Evolutionary conservation across 2,888 invertebrate genomes (phyloP).

Genomic region (Panorpa germanica): DNA sequence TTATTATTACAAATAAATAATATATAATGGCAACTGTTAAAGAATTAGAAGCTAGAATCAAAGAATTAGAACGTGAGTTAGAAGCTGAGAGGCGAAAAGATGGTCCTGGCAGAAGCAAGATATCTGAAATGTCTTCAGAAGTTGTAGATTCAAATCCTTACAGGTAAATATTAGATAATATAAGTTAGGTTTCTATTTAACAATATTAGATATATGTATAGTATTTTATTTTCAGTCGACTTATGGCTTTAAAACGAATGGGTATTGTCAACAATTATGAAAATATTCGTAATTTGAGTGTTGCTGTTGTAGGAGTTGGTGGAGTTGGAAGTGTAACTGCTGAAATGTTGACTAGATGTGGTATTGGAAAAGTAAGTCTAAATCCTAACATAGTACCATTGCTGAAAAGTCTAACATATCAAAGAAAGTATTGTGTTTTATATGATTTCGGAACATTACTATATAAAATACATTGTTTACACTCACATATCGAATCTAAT

Average conservation of each 20-base stretch:
- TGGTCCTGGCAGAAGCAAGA: conserved; percentile 44
- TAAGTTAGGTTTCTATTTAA: conserved; percentile 5
- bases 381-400: not conserved
- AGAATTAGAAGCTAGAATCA: conserved; percentile 37
- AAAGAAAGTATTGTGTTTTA: conserved; percentile 3
- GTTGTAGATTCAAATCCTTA: conserved; percentile 98
- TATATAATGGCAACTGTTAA: conserved; percentile 37
- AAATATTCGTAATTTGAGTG: conserved; percentile 68
- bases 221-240: conserved; percentile 43
- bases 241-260: conserved; percentile 98
- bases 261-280: conserved; percentile 98
- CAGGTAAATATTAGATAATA: conserved; percentile 48
- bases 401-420: not conserved
- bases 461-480: conserved; percentile 2
- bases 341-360: conserved; percentile 97
- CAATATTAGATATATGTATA: conserved; percentile 9
- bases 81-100: conserved; percentile 26
- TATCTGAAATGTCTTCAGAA: conserved; percentile 82
- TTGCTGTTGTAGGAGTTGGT: conserved; percentile 92
- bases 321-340: conserved; percentile 99
- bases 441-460: not conserved
- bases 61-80: conserved; percentile 43
- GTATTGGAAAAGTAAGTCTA: conserved; percentile 69
- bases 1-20: too few species aligned
- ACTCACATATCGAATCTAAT: too few species aligned